phyloP scores from a whole-genome alignment of 2,797 vertebrate genomes.

The Spinus olivaceus region DNA sequence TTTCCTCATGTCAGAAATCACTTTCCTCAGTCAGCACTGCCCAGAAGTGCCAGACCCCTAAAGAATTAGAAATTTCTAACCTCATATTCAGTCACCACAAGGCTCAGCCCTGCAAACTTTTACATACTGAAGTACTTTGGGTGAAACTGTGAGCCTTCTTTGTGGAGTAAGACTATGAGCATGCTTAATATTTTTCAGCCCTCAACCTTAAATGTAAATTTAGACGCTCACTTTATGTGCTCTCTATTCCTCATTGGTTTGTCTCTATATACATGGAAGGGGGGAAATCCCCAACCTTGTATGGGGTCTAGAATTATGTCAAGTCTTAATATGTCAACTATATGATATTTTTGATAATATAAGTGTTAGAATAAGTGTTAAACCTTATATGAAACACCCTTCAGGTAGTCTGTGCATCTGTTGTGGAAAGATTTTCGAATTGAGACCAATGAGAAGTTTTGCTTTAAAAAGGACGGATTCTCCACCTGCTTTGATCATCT shows the following conservation, averaged over 20 bases:
- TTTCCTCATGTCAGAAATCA: neutral
- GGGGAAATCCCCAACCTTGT: neutral
- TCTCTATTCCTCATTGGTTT: neutral
- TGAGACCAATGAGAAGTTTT: neutral
- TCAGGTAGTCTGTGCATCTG: neutral
- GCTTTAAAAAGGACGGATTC: neutral
- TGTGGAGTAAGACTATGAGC: rapidly evolving
- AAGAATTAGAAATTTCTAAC: neutral
- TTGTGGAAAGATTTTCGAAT: neutral
- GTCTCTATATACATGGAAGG: neutral
- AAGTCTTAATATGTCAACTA: neutral
- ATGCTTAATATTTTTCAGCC: neutral
- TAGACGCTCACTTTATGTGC: neutral
- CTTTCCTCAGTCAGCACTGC: neutral
- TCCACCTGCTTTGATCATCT: neutral
- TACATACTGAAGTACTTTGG: neutral
- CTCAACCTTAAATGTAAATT: neutral
- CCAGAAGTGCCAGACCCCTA: neutral
- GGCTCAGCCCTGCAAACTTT: neutral
- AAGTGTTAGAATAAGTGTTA: neutral
- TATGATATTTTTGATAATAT: neutral
- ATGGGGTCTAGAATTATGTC: neutral
- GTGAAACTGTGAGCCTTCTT: neutral
- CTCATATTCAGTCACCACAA: neutral
- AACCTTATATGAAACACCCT: neutral